A percentile compares a stretch with the other conserved stretches of the same genome.
These are phyloP conservation scores for Heliothis virescens DNA, from an alignment of 1,140 invertebrate species.

Conservation along the genomic window DNA sequence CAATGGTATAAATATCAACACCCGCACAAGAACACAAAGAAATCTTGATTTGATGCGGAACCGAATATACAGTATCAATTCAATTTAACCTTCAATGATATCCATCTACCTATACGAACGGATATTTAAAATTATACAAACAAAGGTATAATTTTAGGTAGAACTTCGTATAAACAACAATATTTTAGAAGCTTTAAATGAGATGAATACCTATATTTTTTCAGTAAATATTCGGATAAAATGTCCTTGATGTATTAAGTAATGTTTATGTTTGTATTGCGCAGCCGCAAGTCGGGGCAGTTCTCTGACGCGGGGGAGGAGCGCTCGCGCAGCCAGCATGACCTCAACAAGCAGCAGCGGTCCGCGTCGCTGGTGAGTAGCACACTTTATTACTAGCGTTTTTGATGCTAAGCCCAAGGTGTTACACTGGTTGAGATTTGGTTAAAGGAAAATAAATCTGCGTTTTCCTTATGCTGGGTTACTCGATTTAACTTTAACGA, in stretches of 20 bases:
- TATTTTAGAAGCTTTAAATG: too few species aligned
- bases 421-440: too few species aligned
- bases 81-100: neutral
- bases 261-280: conserved; percentile 14
- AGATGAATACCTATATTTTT: too few species aligned
- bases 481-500: too few species aligned
- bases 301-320: conserved; percentile 81
- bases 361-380: conserved; percentile 74
- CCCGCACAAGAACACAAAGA: neutral
- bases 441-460: too few species aligned
- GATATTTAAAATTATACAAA: conserved; percentile 1
- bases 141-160: neutral
- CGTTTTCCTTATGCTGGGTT: too few species aligned
- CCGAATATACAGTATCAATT: neutral
- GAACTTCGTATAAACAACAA: too few species aligned
- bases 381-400: neutral
- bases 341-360: conserved; percentile 76
- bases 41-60: neutral
- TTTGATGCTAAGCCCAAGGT: too few species aligned
- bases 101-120: neutral
- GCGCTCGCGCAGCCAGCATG: conserved; percentile 68
- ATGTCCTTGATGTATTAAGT: too few species aligned
- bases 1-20: neutral
- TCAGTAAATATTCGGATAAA: too few species aligned
- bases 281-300: conserved; percentile 80